phyloP scores from a whole-genome alignment of 2,797 vertebrate genomes.

The Tragelaphus eurycerus region DNA sequence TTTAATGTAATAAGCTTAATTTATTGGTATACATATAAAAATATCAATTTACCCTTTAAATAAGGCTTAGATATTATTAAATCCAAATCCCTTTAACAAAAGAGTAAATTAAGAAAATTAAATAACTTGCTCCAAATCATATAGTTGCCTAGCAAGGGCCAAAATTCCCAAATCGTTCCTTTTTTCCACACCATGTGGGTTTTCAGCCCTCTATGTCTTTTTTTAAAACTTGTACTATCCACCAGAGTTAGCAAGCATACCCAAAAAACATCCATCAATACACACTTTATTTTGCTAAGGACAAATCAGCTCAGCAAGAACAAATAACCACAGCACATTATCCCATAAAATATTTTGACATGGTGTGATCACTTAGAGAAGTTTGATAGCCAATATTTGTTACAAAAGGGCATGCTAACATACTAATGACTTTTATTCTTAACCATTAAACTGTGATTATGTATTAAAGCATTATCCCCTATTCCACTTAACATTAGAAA shows the following conservation, averaged over 20 bases:
- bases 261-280: background rate
- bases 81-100: conserved; percentile 17
- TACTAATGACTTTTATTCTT: conserved; percentile 44
- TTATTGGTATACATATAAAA: conserved; percentile 10
- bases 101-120: conserved; percentile 43
- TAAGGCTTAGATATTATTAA: conserved; percentile 32
- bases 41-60: conserved; percentile 22
- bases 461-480: conserved; percentile 35
- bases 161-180: background rate
- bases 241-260: background rate
- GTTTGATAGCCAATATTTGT: conserved; percentile 21
- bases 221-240: background rate
- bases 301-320: conserved; percentile 53
- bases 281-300: conserved; percentile 26
- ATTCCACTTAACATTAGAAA: conserved; percentile 37
- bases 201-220: background rate
- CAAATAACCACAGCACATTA: conserved; percentile 46
- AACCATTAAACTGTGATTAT: background rate
- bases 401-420: conserved; percentile 43
- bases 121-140: conserved; percentile 38
- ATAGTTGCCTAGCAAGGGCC: background rate
- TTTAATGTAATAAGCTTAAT: conserved; percentile 40
- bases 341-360: conserved; percentile 46
- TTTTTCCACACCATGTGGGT: background rate
- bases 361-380: conserved; percentile 39